Evolutionary conservation across 2,113 vertebrate genomes (phyloP), one percentile per base, ranked within the genome.

Genomic region (Nesogale talazaci): DNA sequence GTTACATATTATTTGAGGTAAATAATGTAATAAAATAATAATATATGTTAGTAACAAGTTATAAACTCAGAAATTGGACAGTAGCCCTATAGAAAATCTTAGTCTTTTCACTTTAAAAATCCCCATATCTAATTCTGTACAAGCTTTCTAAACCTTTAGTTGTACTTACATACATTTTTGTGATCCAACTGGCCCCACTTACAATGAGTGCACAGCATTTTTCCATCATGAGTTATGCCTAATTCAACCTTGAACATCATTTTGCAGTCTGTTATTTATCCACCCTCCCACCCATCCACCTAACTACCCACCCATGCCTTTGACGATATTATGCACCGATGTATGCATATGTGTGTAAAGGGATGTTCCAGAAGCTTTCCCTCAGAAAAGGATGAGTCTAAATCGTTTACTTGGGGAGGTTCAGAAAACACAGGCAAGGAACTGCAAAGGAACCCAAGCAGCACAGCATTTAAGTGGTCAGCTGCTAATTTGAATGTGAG

Each of bases 41-140:
- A 57, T 75, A 1, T 82, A 89, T 89, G 90, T 92, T 38, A 1
- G 6, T 14, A 84, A 52, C 31, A 72, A 22, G 36, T 72, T 12
- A 90, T 57, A 74, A 59, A 92, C 72, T 76, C 36, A 92, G 80
- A n/a, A 88, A 77, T 12, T 86, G 36, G 6, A 2, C 23, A 80
- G 7, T 4, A 5, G 17, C 1, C 7, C 56, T 90, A 77, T 92
- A 69, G 74, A 84, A 90, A 95, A 72, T 10, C 9, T 77, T 69
- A 81, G 42, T 34, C 15, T 19, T 75, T 75, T 75, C 38, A 23
- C 40, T 86, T 92, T 86, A 56, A 86, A 88, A 79, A 92, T 61
- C 59, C 65, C 22, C 20, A 1, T 34, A 65, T 86, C 38, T 72
- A 11, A 78, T 61, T 56, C 27, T 70, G 70, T 63, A 22, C n/a